Percentiles rank a stretch among this genome's conserved stretches.
Conservation (phyloP, 2,888 invertebrate species). For the Merodon equestris region DNA sequence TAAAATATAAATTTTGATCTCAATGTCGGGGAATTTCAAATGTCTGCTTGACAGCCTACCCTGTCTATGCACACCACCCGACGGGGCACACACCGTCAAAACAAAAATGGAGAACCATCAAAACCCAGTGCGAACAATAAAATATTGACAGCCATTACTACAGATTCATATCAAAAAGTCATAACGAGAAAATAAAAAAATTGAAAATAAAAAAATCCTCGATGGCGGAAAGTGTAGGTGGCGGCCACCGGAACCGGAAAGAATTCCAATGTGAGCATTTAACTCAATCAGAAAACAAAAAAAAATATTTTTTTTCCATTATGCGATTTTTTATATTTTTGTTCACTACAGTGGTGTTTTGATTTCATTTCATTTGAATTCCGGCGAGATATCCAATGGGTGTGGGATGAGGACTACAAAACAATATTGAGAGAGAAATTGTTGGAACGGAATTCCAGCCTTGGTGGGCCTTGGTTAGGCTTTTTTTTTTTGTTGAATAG, state of each 20-base stretch:
- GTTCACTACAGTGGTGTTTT: conserved; percentile 31
- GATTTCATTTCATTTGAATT: conserved; percentile 46
- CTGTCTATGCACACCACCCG: too few species aligned
- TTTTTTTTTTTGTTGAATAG: too few species aligned
- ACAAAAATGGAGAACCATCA: conserved; percentile 46
- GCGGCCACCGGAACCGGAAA: not conserved
- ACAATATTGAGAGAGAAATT: too few species aligned
- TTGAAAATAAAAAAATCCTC: too few species aligned
- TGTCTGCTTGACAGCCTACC: not conserved
- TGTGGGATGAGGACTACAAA: too few species aligned
- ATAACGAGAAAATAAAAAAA: conserved; percentile 21
- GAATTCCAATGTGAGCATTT: conserved; percentile 20
- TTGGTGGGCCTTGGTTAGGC: too few species aligned
- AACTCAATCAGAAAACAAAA: too few species aligned
- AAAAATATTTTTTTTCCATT: conserved; percentile 33
- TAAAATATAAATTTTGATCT: conserved; percentile 45
- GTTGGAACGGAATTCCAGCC: too few species aligned
- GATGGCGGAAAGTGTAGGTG: not conserved
- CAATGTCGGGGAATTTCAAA: conserved; percentile 32
- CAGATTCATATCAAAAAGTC: conserved; percentile 51
- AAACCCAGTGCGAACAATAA: conserved; percentile 59
- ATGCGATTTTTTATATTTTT: not conserved
- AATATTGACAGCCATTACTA: conserved; percentile 64
- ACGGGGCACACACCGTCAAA: conserved; percentile 4
- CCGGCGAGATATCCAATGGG: not conserved